phyloP scores from a whole-genome alignment of 2,888 invertebrate genomes.

The Phyto melanocephala region DNA sequence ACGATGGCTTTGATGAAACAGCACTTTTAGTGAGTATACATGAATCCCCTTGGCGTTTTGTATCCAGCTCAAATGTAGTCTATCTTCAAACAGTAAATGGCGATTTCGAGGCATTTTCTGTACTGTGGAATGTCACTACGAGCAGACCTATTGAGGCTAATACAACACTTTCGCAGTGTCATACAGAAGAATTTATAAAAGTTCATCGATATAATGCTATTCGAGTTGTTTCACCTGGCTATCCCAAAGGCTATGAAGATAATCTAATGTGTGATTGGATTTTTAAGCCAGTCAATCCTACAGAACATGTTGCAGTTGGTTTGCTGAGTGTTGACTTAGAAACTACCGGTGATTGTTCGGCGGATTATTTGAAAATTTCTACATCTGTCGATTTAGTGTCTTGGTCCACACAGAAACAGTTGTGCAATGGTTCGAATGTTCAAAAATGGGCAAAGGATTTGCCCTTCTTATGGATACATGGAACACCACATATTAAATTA shows the following conservation, averaged over 20 bases:
- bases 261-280: conserved; percentile 87
- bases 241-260: conserved; percentile 83
- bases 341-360: conserved; percentile 80
- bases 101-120: conserved; percentile 70
- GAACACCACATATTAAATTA: conserved; percentile 83
- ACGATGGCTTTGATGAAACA: conserved; percentile 86
- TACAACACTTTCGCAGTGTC: conserved; percentile 64
- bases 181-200: conserved; percentile 68
- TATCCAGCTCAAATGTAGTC: conserved; percentile 83
- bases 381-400: conserved; percentile 79
- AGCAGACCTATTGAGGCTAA: conserved; percentile 62
- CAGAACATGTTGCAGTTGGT: conserved; percentile 82
- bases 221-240: conserved; percentile 86
- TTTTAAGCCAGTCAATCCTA: conserved; percentile 81
- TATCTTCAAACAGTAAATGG: conserved; percentile 79
- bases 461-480: conserved; percentile 72
- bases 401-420: conserved; percentile 81
- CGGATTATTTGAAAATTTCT: conserved; percentile 84
- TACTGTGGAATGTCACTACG: conserved; percentile 73
- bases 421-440: conserved; percentile 80
- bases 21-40: conserved; percentile 78
- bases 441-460: neutral
- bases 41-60: conserved; percentile 76
- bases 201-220: conserved; percentile 65
- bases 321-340: conserved; percentile 83